Percentiles rank a stretch among this genome's conserved stretches.
Conservation (phyloP, 2,888 invertebrate species). For the Sussaba pulchella region DNA sequence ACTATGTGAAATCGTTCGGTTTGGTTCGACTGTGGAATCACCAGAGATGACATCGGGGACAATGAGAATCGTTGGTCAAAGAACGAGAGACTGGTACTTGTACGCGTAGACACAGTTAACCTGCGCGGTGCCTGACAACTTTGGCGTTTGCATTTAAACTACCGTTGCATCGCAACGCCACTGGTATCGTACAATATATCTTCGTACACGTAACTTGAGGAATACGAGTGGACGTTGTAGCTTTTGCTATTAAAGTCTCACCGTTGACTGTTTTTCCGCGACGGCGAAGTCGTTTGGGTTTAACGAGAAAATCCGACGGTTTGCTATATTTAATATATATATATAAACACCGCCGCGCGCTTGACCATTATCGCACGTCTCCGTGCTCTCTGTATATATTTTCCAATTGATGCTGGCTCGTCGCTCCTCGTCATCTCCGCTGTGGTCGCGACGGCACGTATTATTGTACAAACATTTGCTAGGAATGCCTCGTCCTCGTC, state of each 20-base stretch:
- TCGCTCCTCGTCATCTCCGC: slow-evolving; percentile 29
- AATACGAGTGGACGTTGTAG: slow-evolving; percentile 19
- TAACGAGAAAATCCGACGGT: slow-evolving; percentile 37
- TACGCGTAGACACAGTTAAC: slow-evolving; percentile 24
- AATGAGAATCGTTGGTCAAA: slow-evolving; percentile 14
- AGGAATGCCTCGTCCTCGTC: background rate
- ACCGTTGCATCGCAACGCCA: slow-evolving; percentile 1
- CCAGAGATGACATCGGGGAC: slow-evolving; percentile 12
- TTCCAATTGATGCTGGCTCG: background rate
- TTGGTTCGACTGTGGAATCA: too few relatives aligned
- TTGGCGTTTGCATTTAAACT: background rate
- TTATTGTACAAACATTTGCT: slow-evolving; percentile 33
- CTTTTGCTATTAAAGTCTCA: background rate
- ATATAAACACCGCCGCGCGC: background rate
- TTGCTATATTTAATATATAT: background rate
- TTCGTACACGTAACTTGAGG: too few relatives aligned
- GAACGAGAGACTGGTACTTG: slow-evolving; percentile 8
- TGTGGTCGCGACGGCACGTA: slow-evolving; percentile 24
- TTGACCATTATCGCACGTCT: slow-evolving; percentile 45
- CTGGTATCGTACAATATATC: too few relatives aligned
- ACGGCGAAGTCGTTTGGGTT: slow-evolving; percentile 20
- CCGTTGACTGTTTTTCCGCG: slow-evolving; percentile 7
- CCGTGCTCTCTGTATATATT: background rate
- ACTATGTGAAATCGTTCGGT: too few relatives aligned
- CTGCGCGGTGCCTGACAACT: background rate